phyloP scores from a whole-genome alignment of 2,113 vertebrate genomes.

The Corythoichthys haematopterus region DNA sequence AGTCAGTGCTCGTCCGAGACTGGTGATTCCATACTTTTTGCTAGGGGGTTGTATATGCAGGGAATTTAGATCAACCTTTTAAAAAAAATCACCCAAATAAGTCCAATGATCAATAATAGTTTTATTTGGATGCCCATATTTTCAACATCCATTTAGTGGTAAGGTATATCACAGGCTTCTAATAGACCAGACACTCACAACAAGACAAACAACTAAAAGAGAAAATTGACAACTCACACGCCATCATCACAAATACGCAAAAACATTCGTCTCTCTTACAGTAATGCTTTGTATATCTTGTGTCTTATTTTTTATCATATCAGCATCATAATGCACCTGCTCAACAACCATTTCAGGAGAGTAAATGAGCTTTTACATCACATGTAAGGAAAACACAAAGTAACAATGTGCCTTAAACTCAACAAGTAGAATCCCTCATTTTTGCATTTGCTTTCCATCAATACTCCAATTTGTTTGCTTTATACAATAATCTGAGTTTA shows the following conservation, averaged over 20 bases:
- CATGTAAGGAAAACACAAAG: conserved; percentile 52
- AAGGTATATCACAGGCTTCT: conserved; percentile 80
- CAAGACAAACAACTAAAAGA: conserved; percentile 70
- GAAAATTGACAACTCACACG: conserved; percentile 67
- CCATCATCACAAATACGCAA: conserved; percentile 38
- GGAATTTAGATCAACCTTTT: neutral
- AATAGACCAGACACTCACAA: conserved; percentile 84
- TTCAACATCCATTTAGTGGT: conserved; percentile 83
- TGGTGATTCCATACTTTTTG: too few relatives aligned
- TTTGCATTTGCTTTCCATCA: conserved; percentile 36
- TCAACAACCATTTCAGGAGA: conserved; percentile 55
- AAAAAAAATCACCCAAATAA: neutral
- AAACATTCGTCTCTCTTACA: conserved; percentile 37
- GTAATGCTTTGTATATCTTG: conserved; percentile 7
- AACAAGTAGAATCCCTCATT: conserved; percentile 35
- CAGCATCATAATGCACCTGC: conserved; percentile 57
- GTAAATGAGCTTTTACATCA: conserved; percentile 52
- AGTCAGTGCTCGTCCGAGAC: too few relatives aligned
- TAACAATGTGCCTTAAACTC: conserved; percentile 56
- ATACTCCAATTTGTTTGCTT: conserved; percentile 43
- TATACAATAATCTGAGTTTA: conserved; percentile 36
- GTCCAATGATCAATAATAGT: conserved; percentile 59
- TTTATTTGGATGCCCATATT: conserved; percentile 71
- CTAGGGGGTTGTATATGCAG: too few relatives aligned
- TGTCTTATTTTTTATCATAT: conserved; percentile 46